A percentile compares a stretch with the other conserved stretches of the same genome.
phyloP scores from a whole-genome alignment of 2,113 vertebrate genomes.

The Semnornis frantzii region DNA sequence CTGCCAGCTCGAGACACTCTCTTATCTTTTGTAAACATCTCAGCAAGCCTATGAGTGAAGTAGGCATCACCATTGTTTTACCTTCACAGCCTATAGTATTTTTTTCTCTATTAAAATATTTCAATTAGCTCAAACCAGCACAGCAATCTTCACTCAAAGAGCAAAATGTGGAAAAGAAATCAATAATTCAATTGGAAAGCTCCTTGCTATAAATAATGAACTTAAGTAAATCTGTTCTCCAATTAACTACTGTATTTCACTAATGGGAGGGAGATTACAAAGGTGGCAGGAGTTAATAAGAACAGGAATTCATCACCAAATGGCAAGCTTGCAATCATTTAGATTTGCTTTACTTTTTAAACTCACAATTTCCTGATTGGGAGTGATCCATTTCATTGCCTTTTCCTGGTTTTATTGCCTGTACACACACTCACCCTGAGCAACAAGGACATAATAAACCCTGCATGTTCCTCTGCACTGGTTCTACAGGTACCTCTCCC shows the following conservation, averaged over 20 bases:
- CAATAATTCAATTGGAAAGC: slow-evolving; percentile 18
- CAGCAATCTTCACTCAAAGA: not conserved
- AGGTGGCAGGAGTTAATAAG: not conserved
- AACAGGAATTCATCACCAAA: slow-evolving; percentile 4
- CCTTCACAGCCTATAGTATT: no score
- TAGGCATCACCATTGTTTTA: no score
- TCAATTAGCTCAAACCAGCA: no score
- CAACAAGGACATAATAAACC: not conserved
- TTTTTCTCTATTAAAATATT: no score
- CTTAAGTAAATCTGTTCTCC: slow-evolving; percentile 27
- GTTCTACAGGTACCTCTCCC: not conserved
- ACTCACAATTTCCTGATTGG: slow-evolving; percentile 22
- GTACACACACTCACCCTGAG: not conserved
- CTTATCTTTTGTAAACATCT: no score
- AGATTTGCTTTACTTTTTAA: slow-evolving; percentile 25
- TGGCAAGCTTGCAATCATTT: not conserved
- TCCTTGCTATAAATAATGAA: slow-evolving; percentile 24
- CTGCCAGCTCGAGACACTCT: no score
- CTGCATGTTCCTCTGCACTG: not conserved
- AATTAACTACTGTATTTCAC: not conserved
- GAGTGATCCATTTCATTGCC: slow-evolving; percentile 17
- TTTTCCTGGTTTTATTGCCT: slow-evolving; percentile 12
- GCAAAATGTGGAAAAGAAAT: slow-evolving; percentile 27
- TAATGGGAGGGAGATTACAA: not conserved
- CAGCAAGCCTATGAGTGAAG: no score